A percentile compares a stretch with the other conserved stretches of the same genome.
Conservation (phyloP, 2,113 vertebrate genomes). For the Ailuropoda melanoleuca region DNA sequence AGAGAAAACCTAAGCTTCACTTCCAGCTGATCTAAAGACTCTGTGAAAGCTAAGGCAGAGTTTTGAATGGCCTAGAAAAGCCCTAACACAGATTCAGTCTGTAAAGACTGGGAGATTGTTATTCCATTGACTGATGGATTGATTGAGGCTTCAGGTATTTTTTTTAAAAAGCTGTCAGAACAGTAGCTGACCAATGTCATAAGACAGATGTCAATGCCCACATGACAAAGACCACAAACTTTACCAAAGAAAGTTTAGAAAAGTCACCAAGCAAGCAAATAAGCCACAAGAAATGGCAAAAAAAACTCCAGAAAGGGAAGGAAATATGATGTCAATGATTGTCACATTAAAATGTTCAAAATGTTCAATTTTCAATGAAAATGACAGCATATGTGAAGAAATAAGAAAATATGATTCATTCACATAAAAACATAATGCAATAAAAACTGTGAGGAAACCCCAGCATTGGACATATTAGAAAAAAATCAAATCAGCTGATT, state of each 20-base stretch:
- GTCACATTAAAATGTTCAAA: not conserved
- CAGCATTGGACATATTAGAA: not conserved
- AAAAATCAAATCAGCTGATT: not conserved
- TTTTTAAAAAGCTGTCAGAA: not conserved
- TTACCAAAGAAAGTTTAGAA: not conserved
- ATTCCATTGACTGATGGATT: no score
- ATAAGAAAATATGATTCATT: not conserved
- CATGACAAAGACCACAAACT: not conserved
- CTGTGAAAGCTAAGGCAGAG: not conserved
- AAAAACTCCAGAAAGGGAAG: not conserved
- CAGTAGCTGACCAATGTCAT: not conserved
- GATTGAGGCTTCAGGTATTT: not conserved
- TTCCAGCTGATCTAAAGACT: not conserved
- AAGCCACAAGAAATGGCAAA: not conserved
- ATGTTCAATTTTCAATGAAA: not conserved
- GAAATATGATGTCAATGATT: not conserved
- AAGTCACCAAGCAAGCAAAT: not conserved
- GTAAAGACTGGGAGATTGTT: not conserved
- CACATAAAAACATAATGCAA: not conserved
- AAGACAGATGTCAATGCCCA: not conserved
- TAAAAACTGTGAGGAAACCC: not conserved
- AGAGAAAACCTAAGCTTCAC: not conserved
- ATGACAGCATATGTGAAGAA: not conserved
- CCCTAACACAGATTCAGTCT: not conserved
- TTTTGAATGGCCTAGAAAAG: not conserved